These are phyloP conservation scores for Trachelus tabidus DNA, from an alignment of 2,888 invertebrate genomes.

Conservation along the genomic window DNA sequence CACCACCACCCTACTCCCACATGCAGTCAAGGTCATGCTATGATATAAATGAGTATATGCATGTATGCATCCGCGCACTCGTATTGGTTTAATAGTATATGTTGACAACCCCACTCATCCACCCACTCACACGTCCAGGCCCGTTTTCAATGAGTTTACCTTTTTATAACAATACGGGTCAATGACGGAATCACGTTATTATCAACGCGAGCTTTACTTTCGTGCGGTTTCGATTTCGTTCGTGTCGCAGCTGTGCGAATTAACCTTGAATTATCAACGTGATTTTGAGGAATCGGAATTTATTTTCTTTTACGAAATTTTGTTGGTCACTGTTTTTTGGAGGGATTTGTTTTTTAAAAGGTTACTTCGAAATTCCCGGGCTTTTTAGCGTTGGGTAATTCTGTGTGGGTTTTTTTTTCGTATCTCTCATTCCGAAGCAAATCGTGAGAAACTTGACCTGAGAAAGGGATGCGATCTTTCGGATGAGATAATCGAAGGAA, in stretches of 20 bases:
- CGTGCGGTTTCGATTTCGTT: constrained; percentile 8
- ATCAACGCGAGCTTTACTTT: constrained; percentile 30
- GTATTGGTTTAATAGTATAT: background rate
- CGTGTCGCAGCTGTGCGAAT: background rate
- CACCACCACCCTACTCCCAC: constrained; percentile 2
- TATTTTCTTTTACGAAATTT: background rate
- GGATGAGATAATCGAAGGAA: background rate
- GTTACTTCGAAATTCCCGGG: too few relatives aligned
- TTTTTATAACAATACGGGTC: constrained; percentile 54
- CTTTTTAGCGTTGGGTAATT: background rate
- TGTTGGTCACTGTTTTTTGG: background rate
- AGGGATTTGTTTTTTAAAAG: too few relatives aligned
- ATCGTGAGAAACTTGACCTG: background rate
- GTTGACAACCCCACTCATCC: background rate
- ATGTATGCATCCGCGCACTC: background rate
- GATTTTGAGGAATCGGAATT: background rate
- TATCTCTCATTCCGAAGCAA: background rate
- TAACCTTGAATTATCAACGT: background rate
- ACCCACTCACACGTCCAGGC: constrained; percentile 4
- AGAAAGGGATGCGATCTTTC: background rate
- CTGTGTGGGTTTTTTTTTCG: background rate
- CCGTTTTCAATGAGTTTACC: constrained; percentile 51
- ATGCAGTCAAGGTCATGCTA: background rate
- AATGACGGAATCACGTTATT: constrained; percentile 44
- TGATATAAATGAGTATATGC: background rate